These are phyloP conservation scores for Triplophysa yarkandensis DNA, from an alignment of 2,797 vertebrate species.

Conservation along the genomic window DNA sequence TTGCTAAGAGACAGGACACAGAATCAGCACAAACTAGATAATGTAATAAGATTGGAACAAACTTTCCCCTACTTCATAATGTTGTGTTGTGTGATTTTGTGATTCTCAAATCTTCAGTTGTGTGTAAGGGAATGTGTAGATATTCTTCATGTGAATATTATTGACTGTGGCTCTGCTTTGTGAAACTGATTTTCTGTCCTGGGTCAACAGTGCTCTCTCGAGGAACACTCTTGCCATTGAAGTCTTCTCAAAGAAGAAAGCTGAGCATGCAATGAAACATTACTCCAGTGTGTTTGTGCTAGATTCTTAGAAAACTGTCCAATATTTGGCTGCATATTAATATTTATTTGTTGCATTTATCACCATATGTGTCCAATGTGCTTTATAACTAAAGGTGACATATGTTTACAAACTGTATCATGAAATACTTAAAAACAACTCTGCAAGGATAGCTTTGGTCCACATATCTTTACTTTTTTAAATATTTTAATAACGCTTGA, in stretches of 20 bases:
- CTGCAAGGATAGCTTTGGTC: too few relatives aligned
- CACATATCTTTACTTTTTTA: too few relatives aligned
- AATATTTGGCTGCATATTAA: too few relatives aligned
- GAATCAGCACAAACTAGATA: not conserved
- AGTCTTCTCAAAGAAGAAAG: not conserved
- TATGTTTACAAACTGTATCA: too few relatives aligned
- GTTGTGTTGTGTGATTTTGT: too few relatives aligned
- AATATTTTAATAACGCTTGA: too few relatives aligned
- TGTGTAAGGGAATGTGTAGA: not conserved
- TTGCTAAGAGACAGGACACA: not conserved
- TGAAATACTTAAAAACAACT: too few relatives aligned
- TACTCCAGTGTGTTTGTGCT: too few relatives aligned
- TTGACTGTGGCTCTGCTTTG: not conserved
- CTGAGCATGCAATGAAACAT: not conserved
- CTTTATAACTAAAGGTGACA: too few relatives aligned
- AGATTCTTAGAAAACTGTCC: too few relatives aligned
- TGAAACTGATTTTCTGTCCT: slow-evolving; percentile 3
- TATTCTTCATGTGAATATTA: not conserved
- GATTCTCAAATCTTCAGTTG: not conserved
- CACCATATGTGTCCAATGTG: too few relatives aligned
- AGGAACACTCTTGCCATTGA: not conserved
- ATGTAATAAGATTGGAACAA: not conserved
- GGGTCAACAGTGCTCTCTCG: slow-evolving; percentile 25
- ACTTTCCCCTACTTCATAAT: not conserved
- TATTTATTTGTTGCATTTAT: too few relatives aligned